These are phyloP conservation scores for Tragelaphus buxtoni DNA, from an alignment of 2,113 vertebrate genomes.

Conservation along the genomic window DNA sequence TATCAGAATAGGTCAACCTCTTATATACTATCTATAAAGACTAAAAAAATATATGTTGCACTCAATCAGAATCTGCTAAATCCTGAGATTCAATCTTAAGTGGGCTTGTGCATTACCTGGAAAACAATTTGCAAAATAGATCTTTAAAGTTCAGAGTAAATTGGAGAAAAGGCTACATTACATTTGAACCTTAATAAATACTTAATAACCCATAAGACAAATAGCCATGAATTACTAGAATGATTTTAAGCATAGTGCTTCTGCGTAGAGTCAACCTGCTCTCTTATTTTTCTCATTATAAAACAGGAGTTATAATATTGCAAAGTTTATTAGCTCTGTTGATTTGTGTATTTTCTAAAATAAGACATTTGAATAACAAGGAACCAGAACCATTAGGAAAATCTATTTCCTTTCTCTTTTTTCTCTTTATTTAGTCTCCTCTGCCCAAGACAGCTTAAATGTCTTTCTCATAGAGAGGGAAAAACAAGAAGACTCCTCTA, in stretches of 20 bases:
- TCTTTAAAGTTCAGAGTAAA: slow-evolving; percentile 69
- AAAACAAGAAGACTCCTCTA: slow-evolving; percentile 26
- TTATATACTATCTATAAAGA: slow-evolving; percentile 40
- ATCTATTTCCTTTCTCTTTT: slow-evolving; percentile 77
- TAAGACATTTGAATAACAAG: slow-evolving; percentile 65
- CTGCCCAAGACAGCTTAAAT: slow-evolving; percentile 74
- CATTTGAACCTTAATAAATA: slow-evolving; percentile 76
- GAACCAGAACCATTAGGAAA: slow-evolving; percentile 75
- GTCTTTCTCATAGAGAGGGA: slow-evolving; percentile 63
- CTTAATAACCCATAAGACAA: slow-evolving; percentile 67
- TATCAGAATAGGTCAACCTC: slow-evolving; percentile 41
- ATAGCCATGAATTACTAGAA: slow-evolving; percentile 56
- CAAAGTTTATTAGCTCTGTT: slow-evolving; percentile 32
- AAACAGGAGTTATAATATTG: slow-evolving; percentile 41
- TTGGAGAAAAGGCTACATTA: slow-evolving; percentile 65
- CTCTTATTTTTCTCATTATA: slow-evolving; percentile 63
- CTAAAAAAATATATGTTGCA: slow-evolving; percentile 37
- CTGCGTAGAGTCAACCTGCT: slow-evolving; percentile 29
- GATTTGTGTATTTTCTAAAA: slow-evolving; percentile 67
- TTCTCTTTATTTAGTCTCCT: slow-evolving; percentile 69
- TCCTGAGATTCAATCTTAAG: slow-evolving; percentile 40
- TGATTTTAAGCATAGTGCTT: slow-evolving; percentile 54
- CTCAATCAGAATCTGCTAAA: slow-evolving; percentile 49
- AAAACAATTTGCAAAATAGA: slow-evolving; percentile 71
- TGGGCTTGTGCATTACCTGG: slow-evolving; percentile 59